Conservation (phyloP, 2,888 invertebrate genomes). For the Eupithecia tripunctaria region DNA sequence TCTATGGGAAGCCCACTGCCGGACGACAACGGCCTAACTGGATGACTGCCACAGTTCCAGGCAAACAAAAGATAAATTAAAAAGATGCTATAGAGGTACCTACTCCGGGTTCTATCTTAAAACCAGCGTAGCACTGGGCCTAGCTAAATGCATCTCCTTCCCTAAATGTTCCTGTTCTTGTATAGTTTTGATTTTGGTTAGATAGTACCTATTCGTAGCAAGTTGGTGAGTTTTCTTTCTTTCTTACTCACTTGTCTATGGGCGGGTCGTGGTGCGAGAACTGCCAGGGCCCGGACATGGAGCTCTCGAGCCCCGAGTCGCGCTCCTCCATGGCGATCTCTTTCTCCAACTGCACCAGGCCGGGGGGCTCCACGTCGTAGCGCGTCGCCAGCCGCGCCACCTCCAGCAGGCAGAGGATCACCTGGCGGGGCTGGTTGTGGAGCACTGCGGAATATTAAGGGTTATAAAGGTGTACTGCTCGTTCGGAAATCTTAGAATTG, state of each 20-base stretch:
- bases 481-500: no score
- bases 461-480: no score
- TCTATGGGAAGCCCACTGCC: background rate
- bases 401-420: slow-evolving; percentile 93
- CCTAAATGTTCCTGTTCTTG: no score
- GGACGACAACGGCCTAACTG: background rate
- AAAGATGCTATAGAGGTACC: no score
- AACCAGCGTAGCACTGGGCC: no score
- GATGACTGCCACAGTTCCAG: background rate
- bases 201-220: no score
- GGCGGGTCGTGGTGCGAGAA: slow-evolving; percentile 82
- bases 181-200: no score
- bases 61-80: no score
- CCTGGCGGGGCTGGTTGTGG: slow-evolving; percentile 92
- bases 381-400: slow-evolving; percentile 91
- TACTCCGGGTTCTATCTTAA: no score
- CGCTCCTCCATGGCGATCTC: slow-evolving; percentile 93
- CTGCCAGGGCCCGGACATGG: slow-evolving; percentile 87
- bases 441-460: slow-evolving; percentile 80
- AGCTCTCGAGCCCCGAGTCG: slow-evolving; percentile 86
- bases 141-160: no score
- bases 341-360: slow-evolving; percentile 91
- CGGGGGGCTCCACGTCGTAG: slow-evolving; percentile 92
- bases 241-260: slow-evolving; percentile 62
- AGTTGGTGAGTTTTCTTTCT: no score